Conservation (phyloP, 1,140 invertebrate species). For the Temnothorax nylanderi region DNA sequence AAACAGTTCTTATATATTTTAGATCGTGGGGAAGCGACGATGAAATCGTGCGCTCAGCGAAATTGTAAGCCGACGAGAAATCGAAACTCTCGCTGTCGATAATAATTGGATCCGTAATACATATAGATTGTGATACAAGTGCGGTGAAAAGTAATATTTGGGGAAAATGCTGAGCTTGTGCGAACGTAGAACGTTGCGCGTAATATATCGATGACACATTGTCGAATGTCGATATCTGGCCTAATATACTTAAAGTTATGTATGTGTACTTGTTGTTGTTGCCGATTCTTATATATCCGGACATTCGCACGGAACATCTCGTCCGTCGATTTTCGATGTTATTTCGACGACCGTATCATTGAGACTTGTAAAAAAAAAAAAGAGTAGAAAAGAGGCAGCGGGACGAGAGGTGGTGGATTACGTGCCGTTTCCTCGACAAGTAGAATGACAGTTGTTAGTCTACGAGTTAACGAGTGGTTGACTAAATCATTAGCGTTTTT, state of each 20-base stretch:
- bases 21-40: not conserved
- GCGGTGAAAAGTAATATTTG: not conserved
- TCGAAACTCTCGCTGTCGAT: conserved; percentile 14
- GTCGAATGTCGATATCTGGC: conserved; percentile 81
- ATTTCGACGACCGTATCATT: conserved; percentile 69
- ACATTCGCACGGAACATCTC: conserved; percentile 79
- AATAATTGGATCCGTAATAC: conserved; percentile 7
- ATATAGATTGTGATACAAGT: conserved; percentile 22
- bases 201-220: conserved; percentile 64
- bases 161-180: conserved; percentile 29
- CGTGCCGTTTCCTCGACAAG: conserved; percentile 17
- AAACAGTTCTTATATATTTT: not conserved
- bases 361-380: not conserved
- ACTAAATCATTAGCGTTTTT: conserved; percentile 64
- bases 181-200: conserved; percentile 60
- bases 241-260: conserved; percentile 85
- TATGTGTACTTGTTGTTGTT: conserved; percentile 84
- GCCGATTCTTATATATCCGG: conserved; percentile 80
- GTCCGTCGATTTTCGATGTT: conserved; percentile 82
- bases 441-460: conserved; percentile 34
- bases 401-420: not conserved
- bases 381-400: conserved; percentile 6
- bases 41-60: conserved; percentile 30
- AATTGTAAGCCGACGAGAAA: conserved; percentile 51
- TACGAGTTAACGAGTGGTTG: conserved; percentile 35